phyloP scores from a whole-genome alignment of 2,113 vertebrate genomes.

The Lophura nycthemera region DNA sequence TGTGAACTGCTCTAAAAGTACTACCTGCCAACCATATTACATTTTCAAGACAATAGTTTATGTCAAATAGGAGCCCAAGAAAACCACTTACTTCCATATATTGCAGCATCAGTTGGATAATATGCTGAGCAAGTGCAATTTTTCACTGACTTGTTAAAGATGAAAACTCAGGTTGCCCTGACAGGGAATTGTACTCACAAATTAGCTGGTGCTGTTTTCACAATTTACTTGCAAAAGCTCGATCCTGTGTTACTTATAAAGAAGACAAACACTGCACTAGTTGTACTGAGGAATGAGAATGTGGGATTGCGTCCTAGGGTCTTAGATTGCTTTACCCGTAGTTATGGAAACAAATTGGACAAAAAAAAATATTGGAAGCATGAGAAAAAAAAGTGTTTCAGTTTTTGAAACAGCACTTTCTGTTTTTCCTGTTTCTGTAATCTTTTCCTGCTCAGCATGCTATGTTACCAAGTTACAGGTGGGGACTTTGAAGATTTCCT shows the following conservation, averaged over 20 bases:
- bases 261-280: background rate
- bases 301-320: background rate
- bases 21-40: fast-evolving
- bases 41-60: background rate
- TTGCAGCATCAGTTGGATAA: background rate
- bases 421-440: background rate
- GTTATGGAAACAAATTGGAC: conserved; percentile 19
- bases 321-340: background rate
- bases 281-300: conserved; percentile 1
- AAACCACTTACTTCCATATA: background rate
- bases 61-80: background rate
- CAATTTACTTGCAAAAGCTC: background rate
- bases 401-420: background rate
- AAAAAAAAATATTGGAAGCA: background rate
- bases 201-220: background rate
- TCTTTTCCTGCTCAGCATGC: background rate
- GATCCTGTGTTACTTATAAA: background rate
- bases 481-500: conserved; percentile 3
- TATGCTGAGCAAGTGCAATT: background rate
- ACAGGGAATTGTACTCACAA: background rate
- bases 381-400: background rate
- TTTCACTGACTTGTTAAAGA: background rate
- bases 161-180: background rate
- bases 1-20: background rate
- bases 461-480: background rate